Evolutionary conservation across 2,888 invertebrate species (phyloP).

Genomic region (Leucania comma): DNA sequence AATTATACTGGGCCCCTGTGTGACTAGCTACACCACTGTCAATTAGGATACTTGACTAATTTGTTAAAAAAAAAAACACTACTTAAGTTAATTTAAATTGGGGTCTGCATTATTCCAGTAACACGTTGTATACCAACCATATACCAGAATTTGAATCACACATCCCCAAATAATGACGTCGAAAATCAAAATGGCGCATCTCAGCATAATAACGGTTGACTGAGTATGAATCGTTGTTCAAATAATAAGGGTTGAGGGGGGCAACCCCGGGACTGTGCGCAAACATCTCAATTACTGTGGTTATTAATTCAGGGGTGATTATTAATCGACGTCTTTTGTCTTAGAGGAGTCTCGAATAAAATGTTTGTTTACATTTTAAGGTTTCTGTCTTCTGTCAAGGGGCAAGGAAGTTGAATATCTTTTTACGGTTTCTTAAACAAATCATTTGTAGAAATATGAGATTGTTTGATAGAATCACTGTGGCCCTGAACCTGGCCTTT

Average conservation of each 20-base stretch:
- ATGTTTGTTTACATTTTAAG: slow-evolving; percentile 41
- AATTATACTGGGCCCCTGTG: no score
- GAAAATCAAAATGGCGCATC: slow-evolving; percentile 72
- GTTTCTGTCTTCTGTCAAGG: neutral
- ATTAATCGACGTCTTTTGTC: slow-evolving; percentile 79
- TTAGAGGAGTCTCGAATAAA: slow-evolving; percentile 54
- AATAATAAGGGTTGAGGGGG: slow-evolving; percentile 77
- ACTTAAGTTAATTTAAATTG: no score
- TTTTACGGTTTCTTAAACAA: neutral
- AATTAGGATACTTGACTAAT: no score
- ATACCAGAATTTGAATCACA: slow-evolving; percentile 37
- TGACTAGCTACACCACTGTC: no score
- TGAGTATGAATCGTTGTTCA: slow-evolving; percentile 84
- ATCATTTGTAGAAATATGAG: neutral
- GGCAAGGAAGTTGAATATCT: neutral
- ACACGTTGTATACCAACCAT: neutral
- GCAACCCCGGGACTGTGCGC: slow-evolving; percentile 78
- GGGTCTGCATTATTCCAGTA: no score
- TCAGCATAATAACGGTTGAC: slow-evolving; percentile 87
- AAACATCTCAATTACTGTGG: slow-evolving; percentile 89
- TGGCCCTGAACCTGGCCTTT: no score
- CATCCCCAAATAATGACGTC: slow-evolving; percentile 63
- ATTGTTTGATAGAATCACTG: no score
- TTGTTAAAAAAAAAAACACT: no score
- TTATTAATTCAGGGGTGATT: slow-evolving; percentile 87